Percentiles rank a stretch among this genome's conserved stretches.
Evolutionary conservation across 2,797 vertebrate genomes (phyloP).

Genomic region (Vipera latastei): DNA sequence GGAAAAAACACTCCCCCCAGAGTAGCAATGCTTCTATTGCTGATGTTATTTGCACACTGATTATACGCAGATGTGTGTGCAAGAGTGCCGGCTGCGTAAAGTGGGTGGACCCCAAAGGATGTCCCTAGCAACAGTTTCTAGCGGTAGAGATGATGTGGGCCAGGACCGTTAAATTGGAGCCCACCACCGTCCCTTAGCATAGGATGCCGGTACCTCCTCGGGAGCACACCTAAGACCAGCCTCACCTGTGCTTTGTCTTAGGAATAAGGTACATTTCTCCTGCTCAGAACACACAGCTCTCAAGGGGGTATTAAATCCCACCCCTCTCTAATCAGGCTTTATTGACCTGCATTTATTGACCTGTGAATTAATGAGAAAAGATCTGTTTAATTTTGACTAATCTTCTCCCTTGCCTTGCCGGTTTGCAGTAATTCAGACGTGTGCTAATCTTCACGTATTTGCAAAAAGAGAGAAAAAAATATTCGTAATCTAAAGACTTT

Average conservation of each 20-base stretch:
- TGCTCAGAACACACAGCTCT: accelerated
- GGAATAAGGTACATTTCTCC: not conserved
- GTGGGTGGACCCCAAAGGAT: not conserved
- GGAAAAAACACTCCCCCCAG: not conserved
- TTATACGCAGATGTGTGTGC: not conserved
- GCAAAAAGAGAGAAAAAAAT: accelerated
- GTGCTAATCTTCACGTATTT: not conserved
- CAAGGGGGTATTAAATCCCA: not conserved
- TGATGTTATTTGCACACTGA: not conserved
- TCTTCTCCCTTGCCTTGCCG: not conserved
- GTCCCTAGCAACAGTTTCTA: not conserved
- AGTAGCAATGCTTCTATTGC: not conserved
- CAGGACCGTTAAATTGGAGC: not conserved
- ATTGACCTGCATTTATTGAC: not conserved
- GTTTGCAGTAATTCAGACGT: not conserved
- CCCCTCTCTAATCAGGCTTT: not conserved
- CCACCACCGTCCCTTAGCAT: not conserved
- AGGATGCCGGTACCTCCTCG: too few relatives aligned
- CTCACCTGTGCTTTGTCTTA: not conserved
- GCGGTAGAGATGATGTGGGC: not conserved
- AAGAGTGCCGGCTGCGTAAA: not conserved
- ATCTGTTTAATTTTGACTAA: not conserved
- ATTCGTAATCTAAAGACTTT: not conserved
- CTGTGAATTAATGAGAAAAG: not conserved
- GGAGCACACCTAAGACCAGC: accelerated